Evolutionary conservation across 2,888 invertebrate species (phyloP).

Genomic region (Andrena minutula): DNA sequence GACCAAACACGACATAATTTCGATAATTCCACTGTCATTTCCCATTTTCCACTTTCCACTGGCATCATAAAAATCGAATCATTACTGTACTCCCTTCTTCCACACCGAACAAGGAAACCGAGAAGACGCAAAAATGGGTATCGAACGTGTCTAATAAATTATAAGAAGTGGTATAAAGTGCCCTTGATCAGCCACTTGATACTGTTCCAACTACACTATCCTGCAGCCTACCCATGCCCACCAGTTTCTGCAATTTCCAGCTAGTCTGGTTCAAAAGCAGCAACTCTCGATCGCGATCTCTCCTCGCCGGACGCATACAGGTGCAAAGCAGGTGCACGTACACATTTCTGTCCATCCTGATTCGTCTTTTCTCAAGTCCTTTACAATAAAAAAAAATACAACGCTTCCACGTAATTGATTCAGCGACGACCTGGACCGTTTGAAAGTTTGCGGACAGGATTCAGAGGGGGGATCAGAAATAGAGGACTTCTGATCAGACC

Average conservation of each 20-base stretch:
- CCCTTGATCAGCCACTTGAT: too few species aligned
- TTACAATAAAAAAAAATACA: neutral
- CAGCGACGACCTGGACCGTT: too few species aligned
- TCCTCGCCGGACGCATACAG: neutral
- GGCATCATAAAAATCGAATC: too few species aligned
- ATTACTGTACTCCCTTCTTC: too few species aligned
- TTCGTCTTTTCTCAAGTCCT: conserved; percentile 5
- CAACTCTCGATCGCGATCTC: neutral
- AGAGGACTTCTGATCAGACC: conserved; percentile 20
- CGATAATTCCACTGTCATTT: too few species aligned
- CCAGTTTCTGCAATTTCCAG: neutral
- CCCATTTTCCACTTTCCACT: too few species aligned
- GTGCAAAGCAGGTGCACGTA: conserved; percentile 13
- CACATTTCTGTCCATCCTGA: conserved; percentile 9
- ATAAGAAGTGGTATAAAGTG: too few species aligned
- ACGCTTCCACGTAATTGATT: neutral
- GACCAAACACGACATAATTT: too few species aligned
- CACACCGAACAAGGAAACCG: too few species aligned
- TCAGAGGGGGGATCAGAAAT: conserved; percentile 5
- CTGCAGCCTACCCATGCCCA: neutral
- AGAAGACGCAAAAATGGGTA: too few species aligned
- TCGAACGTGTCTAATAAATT: too few species aligned
- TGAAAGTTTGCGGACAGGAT: neutral
- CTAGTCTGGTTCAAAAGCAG: neutral
- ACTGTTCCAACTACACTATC: neutral